Base-by-base conservation (phyloP, 2,888 invertebrate genomes). In the Drosophila macrospina region DNA sequence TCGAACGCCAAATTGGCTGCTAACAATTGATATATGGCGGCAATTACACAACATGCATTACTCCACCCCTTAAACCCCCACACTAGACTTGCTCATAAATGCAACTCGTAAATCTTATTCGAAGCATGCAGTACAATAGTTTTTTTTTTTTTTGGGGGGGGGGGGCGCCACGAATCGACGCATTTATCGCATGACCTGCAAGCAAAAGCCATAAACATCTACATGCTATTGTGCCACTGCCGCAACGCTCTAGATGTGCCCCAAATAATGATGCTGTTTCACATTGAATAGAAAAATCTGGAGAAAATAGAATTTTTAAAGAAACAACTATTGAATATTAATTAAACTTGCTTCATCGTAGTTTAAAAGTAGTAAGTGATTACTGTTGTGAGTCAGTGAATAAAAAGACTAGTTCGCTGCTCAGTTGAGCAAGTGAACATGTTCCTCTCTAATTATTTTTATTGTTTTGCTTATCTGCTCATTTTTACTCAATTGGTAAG, bases 1-100 rank as follows among this genome's bases (percentile, higher is more conserved):
- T 79, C 73, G 84, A 79, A 75, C 84, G 74, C 78, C 80, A 75
- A 84, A 86, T 86, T 86, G 84, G 82, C 80, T 80, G 80, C 86
- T 75, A 84, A 79, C 81, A 81, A 84, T 81, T 85, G 86, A 85
- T 85, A 77, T 75, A 84, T 78, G 79, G 50, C 56, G 60, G 79
- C 86, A 79, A 85, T 85, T 86, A 84, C 79, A 77, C 70, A 78
- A 61, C 78, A 65, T 56, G 59, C 74, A 83, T 86, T 81, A 72
- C 76, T 74, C 78, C 80, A 52, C 48, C 41, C 20, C 10, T 42
- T 51, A 13, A 13, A 13, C 36, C 54, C 47, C 69, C 3, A 41
- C 16, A 20, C 10, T 63, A 59, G 62, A 67, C 55, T 75, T 69
- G 20, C 74, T 63, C 84, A 86, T 86, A 84, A 84, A 86, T 84